Percentiles rank a stretch among this genome's conserved stretches.
Evolutionary conservation across 2,888 invertebrate genomes (phyloP).

Genomic region (Melanotus villosus): DNA sequence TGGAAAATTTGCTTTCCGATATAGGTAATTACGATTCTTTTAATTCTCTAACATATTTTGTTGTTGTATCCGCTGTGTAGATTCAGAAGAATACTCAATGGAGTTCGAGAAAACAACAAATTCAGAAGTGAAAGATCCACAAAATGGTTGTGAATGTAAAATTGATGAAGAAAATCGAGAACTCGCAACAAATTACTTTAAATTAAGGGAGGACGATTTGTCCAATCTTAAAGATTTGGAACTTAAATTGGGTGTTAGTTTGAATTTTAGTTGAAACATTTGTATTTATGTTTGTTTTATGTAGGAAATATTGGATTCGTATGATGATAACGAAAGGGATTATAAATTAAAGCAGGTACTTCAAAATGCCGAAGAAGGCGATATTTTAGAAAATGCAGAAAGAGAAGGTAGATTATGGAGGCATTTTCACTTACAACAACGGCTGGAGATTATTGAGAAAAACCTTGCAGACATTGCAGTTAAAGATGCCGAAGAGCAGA

Average conservation of each 20-base stretch:
- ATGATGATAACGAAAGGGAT: background rate
- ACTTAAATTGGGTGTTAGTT: conserved; percentile 26
- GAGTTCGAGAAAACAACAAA: background rate
- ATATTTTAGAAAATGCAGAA: conserved; percentile 33
- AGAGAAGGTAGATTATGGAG: conserved; percentile 46
- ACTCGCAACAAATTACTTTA: conserved; percentile 32
- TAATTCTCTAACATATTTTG: background rate
- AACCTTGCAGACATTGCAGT: conserved; percentile 29
- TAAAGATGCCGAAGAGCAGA: conserved; percentile 22
- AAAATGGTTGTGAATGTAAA: too few species aligned
- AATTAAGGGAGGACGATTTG: conserved; percentile 19
- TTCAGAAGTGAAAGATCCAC: background rate
- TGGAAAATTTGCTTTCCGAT: conserved; percentile 48
- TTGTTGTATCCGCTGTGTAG: background rate
- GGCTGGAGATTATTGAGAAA: conserved; percentile 46
- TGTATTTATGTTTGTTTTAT: background rate
- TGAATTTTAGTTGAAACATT: background rate
- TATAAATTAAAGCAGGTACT: conserved; percentile 12
- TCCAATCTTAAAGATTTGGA: conserved; percentile 12
- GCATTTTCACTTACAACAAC: conserved; percentile 36
- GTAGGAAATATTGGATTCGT: conserved; percentile 13
- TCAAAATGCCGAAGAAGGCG: background rate
- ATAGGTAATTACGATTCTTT: conserved; percentile 40
- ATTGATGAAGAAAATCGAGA: background rate
- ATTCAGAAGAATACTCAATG: conserved; percentile 19